A percentile compares a stretch with the other conserved stretches of the same genome.
Conservation (phyloP, 2,888 invertebrate species). For the Pecten maximus region DNA sequence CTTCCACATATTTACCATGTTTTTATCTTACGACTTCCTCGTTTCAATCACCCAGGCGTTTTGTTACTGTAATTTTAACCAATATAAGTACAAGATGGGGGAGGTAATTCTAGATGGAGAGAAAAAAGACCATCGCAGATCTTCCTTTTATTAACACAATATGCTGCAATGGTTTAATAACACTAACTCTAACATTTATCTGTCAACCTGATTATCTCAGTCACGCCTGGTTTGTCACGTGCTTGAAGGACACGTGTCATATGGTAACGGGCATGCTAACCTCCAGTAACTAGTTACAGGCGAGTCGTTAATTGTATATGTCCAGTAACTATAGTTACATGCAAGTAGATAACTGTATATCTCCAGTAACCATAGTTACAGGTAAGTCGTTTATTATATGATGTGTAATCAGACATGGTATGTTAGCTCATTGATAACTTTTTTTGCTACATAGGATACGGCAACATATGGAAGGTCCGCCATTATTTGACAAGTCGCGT, state of each 20-base stretch:
- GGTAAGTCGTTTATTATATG: no score
- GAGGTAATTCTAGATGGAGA: neutral
- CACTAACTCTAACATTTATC: neutral
- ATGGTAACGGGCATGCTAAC: neutral
- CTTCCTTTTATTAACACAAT: neutral
- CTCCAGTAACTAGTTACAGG: neutral
- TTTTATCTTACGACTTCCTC: neutral
- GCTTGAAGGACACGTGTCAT: neutral
- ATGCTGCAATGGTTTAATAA: neutral
- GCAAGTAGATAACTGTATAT: no score
- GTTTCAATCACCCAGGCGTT: neutral
- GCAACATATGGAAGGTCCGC: no score
- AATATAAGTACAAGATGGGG: neutral
- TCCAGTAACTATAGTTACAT: no score
- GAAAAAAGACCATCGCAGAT: neutral
- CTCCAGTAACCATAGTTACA: no score
- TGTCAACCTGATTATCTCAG: neutral
- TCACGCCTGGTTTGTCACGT: neutral
- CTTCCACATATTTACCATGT: constrained; percentile 22
- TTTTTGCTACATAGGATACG: no score
- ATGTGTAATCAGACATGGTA: no score
- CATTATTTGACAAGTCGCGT: no score
- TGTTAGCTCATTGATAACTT: no score
- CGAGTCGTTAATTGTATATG: neutral
- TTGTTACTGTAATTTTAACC: neutral